Conservation (phyloP, 2,888 invertebrate species). For the Caenorhabditis plicata region DNA sequence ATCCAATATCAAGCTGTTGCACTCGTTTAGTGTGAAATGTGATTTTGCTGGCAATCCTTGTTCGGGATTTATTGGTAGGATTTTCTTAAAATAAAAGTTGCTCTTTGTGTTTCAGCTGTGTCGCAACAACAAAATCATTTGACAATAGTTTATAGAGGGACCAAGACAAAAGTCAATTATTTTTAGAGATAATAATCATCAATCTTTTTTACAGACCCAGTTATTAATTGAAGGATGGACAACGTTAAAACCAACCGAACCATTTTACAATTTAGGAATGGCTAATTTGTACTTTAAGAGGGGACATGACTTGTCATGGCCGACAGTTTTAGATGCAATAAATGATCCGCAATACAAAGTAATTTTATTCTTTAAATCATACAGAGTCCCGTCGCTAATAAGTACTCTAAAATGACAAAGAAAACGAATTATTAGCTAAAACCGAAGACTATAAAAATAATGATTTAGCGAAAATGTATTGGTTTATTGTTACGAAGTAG, state of each 20-base stretch:
- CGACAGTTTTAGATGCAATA: constrained; percentile 34
- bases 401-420: too few relatives aligned
- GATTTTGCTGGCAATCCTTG: constrained; percentile 42
- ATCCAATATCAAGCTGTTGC: too few relatives aligned
- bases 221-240: constrained; percentile 56
- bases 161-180: constrained; percentile 25
- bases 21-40: too few relatives aligned
- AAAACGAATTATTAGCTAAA: too few relatives aligned
- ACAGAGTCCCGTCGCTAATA: too few relatives aligned
- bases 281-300: constrained; percentile 57
- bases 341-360: constrained; percentile 30
- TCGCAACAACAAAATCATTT: constrained; percentile 23
- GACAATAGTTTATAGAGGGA: constrained; percentile 35
- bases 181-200: constrained; percentile 1
- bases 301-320: constrained; percentile 55
- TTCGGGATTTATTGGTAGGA: constrained; percentile 29
- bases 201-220: constrained; percentile 50
- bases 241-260: constrained; percentile 40
- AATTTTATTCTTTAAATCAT: background rate
- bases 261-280: constrained; percentile 56
- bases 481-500: too few relatives aligned
- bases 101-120: constrained; percentile 16
- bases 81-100: constrained; percentile 1
- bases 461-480: too few relatives aligned
- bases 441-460: too few relatives aligned